phyloP scores from a whole-genome alignment of 2,888 invertebrate genomes.

The Salticus scenicus region DNA sequence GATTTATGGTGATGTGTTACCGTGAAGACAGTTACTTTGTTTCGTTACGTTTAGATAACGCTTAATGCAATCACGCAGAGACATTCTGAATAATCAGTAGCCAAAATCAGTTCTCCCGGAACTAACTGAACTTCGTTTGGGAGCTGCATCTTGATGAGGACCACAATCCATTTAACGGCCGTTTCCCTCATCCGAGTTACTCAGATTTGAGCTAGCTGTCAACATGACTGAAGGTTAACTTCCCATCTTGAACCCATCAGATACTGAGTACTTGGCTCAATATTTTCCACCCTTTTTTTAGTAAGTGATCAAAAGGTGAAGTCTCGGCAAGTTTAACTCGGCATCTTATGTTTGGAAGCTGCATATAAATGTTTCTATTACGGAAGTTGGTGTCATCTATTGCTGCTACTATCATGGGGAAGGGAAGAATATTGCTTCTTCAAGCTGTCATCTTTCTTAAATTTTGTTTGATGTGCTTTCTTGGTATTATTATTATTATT shows the following conservation, averaged over 20 bases:
- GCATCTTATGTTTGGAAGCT: too few relatives aligned
- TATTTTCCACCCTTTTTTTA: too few relatives aligned
- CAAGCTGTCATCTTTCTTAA: too few relatives aligned
- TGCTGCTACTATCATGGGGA: too few relatives aligned
- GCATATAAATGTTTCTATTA: too few relatives aligned
- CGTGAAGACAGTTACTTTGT: background rate
- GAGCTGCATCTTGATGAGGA: background rate
- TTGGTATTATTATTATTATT: too few relatives aligned
- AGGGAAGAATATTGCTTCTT: too few relatives aligned
- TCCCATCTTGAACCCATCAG: conserved; percentile 12
- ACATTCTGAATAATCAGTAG: background rate
- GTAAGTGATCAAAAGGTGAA: too few relatives aligned
- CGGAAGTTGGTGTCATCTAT: too few relatives aligned
- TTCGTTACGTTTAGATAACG: background rate
- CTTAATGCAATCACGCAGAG: background rate
- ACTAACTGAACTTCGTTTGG: background rate
- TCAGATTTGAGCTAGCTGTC: background rate
- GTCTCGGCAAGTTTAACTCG: too few relatives aligned
- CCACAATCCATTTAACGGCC: background rate
- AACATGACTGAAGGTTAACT: background rate
- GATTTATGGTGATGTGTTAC: background rate
- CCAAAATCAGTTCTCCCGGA: background rate
- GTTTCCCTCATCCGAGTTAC: background rate
- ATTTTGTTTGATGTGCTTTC: too few relatives aligned
- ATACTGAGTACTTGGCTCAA: background rate